phyloP scores from a whole-genome alignment of 2,888 invertebrate genomes.

The Drosophila borborema region DNA sequence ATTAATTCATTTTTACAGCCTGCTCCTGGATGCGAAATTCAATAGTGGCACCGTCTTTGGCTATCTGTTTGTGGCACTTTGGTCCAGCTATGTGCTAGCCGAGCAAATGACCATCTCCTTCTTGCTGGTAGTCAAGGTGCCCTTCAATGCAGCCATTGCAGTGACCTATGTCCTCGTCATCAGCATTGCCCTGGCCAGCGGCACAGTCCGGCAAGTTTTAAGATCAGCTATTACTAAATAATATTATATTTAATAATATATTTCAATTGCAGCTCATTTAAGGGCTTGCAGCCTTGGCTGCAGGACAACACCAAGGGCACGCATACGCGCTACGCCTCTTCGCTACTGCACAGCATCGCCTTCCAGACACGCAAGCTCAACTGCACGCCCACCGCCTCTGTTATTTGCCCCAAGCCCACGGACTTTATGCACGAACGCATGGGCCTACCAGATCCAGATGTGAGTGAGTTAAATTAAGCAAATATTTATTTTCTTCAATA shows the following conservation, averaged over 20 bases:
- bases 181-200: slow-evolving; percentile 90
- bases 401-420: slow-evolving; percentile 84
- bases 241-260: background rate
- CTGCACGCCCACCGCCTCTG: slow-evolving; percentile 85
- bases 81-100: slow-evolving; percentile 94
- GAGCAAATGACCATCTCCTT: slow-evolving; percentile 94
- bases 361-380: slow-evolving; percentile 88
- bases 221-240: too few species aligned
- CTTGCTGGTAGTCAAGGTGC: slow-evolving; percentile 92
- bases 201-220: slow-evolving; percentile 89
- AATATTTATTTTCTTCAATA: slow-evolving; percentile 77
- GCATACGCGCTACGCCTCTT: slow-evolving; percentile 92
- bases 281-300: slow-evolving; percentile 92
- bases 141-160: slow-evolving; percentile 91
- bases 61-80: slow-evolving; percentile 90
- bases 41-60: slow-evolving; percentile 86
- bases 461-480: slow-evolving; percentile 85
- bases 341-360: slow-evolving; percentile 90
- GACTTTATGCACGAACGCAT: slow-evolving; percentile 84
- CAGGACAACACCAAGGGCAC: slow-evolving; percentile 92
- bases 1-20: slow-evolving; percentile 49
- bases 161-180: slow-evolving; percentile 92
- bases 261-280: slow-evolving; percentile 88
- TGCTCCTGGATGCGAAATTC: slow-evolving; percentile 82
- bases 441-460: slow-evolving; percentile 84